phyloP scores from a whole-genome alignment of 1,140 invertebrate genomes.

The Orius laevigatus region DNA sequence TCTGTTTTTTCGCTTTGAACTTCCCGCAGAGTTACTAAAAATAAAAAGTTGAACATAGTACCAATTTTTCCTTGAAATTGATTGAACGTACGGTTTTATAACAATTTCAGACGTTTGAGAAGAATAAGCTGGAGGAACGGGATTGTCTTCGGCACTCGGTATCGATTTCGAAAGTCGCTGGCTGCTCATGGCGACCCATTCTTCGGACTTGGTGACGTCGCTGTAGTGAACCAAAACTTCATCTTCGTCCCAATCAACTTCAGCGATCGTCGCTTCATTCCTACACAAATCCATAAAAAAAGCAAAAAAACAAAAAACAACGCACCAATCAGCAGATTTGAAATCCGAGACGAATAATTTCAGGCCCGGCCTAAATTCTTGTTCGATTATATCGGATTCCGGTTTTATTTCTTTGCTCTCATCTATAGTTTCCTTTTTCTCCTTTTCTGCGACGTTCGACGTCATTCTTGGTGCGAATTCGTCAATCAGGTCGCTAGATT shows the following conservation, averaged over 20 bases:
- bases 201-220: slow-evolving; percentile 62
- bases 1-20: too few relatives aligned
- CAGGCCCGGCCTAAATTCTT: not conserved
- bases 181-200: slow-evolving; percentile 74
- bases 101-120: not conserved
- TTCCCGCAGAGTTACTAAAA: too few relatives aligned
- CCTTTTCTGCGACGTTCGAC: not conserved
- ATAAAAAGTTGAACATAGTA: too few relatives aligned
- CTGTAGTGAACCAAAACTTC: slow-evolving; percentile 82
- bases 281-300: slow-evolving; percentile 24
- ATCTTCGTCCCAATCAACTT: slow-evolving; percentile 69
- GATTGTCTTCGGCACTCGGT: not conserved
- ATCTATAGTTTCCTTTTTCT: not conserved
- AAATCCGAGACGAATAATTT: not conserved
- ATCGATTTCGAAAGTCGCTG: slow-evolving; percentile 13
- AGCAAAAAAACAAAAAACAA: slow-evolving; percentile 1
- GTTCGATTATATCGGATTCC: not conserved
- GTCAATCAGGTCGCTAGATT: slow-evolving; percentile 8
- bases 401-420: not conserved
- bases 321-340: not conserved
- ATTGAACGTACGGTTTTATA: not conserved
- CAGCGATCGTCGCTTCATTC: slow-evolving; percentile 66
- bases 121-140: not conserved
- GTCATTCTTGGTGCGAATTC: slow-evolving; percentile 14
- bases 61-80: too few relatives aligned